Evolutionary conservation across 2,113 vertebrate species (phyloP).

Genomic region (Isurus oxyrinchus): DNA sequence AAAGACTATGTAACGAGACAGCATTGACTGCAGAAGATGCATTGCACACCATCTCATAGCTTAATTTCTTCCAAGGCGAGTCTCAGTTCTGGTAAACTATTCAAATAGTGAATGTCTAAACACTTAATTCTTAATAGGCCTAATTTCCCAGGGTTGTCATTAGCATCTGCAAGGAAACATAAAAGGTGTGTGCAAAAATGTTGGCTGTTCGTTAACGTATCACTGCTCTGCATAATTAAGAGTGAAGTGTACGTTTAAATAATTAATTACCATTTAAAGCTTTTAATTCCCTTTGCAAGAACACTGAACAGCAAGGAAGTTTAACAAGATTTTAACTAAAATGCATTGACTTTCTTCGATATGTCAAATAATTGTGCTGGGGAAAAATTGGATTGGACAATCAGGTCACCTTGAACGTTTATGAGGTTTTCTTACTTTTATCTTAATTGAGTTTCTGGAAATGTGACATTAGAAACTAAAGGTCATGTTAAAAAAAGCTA

Average conservation of each 20-base stretch:
- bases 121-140: conserved; percentile 37
- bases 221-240: conserved; percentile 46
- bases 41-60: conserved; percentile 8
- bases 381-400: neutral
- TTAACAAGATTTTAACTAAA: conserved; percentile 46
- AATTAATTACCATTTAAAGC: conserved; percentile 48
- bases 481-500: neutral
- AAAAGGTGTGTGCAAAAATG: conserved; percentile 37
- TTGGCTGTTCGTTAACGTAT: conserved; percentile 44
- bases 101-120: conserved; percentile 38
- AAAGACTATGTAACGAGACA: neutral
- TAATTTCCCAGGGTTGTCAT: conserved; percentile 37
- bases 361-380: neutral
- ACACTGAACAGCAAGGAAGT: conserved; percentile 42
- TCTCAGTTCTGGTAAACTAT: neutral
- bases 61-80: conserved; percentile 6
- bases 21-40: neutral
- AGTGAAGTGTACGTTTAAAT: conserved; percentile 45
- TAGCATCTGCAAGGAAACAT: conserved; percentile 34
- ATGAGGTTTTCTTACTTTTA: neutral
- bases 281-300: conserved; percentile 45
- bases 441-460: neutral
- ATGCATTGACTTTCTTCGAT: neutral
- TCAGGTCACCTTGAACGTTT: neutral
- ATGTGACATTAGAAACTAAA: neutral